Conservation (phyloP, 2,888 invertebrate species). For the Leucania comma region DNA sequence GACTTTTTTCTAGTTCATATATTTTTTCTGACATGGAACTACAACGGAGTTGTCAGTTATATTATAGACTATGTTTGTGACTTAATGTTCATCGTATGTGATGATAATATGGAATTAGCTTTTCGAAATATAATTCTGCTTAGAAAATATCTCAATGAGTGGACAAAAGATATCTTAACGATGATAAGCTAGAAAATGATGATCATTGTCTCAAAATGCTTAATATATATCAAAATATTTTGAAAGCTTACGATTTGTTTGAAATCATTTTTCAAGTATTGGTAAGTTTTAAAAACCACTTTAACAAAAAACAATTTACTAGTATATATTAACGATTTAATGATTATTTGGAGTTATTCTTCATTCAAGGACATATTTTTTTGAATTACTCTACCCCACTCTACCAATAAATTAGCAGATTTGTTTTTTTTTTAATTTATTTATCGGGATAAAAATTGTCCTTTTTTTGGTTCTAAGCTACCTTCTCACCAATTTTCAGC, state of each 20-base stretch:
- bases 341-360: no score
- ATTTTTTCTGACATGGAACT: not conserved
- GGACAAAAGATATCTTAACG: not conserved
- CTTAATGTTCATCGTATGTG: not conserved
- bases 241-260: constrained; percentile 25
- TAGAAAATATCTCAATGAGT: constrained; percentile 19
- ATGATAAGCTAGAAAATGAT: not conserved
- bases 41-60: not conserved
- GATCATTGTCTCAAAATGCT: constrained; percentile 21
- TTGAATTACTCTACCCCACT: no score
- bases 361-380: no score
- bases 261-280: constrained; percentile 21
- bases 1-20: not conserved
- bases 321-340: no score
- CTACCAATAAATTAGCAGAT: no score
- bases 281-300: constrained; percentile 26
- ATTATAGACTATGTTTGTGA: not conserved
- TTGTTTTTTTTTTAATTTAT: no score
- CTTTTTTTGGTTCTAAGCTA: no score
- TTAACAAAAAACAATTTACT: not conserved
- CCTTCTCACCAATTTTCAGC: no score
- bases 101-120: constrained; percentile 24
- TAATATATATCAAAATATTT: constrained; percentile 20
- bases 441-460: no score
- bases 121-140: constrained; percentile 28